phyloP scores from a whole-genome alignment of 1,140 invertebrate genomes.

The Leguminivora glycinivorella region DNA sequence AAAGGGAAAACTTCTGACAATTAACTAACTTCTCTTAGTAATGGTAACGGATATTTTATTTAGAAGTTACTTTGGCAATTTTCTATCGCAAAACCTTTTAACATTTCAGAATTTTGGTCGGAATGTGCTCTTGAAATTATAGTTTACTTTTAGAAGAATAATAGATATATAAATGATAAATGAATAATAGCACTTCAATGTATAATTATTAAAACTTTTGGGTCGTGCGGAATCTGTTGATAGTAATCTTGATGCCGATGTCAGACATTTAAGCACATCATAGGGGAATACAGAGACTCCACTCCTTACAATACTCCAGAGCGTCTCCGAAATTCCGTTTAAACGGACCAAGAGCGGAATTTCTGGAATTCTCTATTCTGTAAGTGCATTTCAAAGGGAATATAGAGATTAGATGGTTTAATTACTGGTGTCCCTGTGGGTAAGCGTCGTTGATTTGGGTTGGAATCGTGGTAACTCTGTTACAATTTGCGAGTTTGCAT shows the following conservation, averaged over 20 bases:
- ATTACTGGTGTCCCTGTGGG: background rate
- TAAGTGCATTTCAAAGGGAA: background rate
- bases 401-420: conserved; percentile 1
- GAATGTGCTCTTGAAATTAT: too few relatives aligned
- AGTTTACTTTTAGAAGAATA: too few relatives aligned
- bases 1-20: too few relatives aligned
- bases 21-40: too few relatives aligned
- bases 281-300: background rate
- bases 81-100: too few relatives aligned
- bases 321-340: background rate
- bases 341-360: background rate
- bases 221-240: background rate
- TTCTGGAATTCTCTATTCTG: background rate
- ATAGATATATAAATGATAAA: too few relatives aligned
- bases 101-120: too few relatives aligned
- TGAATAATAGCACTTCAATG: too few relatives aligned
- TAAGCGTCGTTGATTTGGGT: background rate
- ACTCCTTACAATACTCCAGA: background rate
- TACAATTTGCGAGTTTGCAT: background rate
- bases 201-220: too few relatives aligned
- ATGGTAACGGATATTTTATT: too few relatives aligned
- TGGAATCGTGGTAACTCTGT: background rate
- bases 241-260: background rate
- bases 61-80: too few relatives aligned
- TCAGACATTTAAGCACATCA: background rate